Conservation (phyloP, 53 echinoderm and acorn worm species). For the Astropecten irregularis region DNA sequence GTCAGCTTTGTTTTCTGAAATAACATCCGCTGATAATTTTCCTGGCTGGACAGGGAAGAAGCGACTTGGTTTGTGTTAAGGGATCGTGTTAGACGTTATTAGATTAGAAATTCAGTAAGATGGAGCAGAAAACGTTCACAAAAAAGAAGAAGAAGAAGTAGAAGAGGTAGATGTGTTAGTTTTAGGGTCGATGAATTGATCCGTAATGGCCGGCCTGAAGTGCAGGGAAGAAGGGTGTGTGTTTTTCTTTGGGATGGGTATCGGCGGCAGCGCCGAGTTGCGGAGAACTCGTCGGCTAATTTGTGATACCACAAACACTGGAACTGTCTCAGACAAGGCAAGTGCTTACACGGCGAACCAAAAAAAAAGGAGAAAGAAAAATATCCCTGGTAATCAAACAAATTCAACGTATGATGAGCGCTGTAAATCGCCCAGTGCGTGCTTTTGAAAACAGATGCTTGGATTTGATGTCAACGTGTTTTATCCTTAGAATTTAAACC, state of each 20-base stretch:
- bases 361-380: too few relatives aligned
- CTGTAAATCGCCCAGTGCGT: too few relatives aligned
- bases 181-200: constrained; percentile 55
- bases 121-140: neutral
- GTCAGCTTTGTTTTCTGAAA: constrained; percentile 58
- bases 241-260: neutral
- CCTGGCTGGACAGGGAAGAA: constrained; percentile 46
- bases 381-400: too few relatives aligned
- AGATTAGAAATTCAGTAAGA: constrained; percentile 28
- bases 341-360: too few relatives aligned
- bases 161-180: constrained; percentile 41
- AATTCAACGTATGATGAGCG: too few relatives aligned
- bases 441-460: too few relatives aligned
- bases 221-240: neutral
- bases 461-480: too few relatives aligned
- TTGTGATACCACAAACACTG: too few relatives aligned
- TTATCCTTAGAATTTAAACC: too few relatives aligned
- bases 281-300: too few relatives aligned
- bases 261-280: too few relatives aligned
- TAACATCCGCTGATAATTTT: constrained; percentile 52
- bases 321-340: too few relatives aligned
- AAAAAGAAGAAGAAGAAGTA: neutral
- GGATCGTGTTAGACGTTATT: constrained; percentile 49
- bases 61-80: constrained; percentile 36
- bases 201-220: constrained; percentile 51